Evolutionary conservation across 2,888 invertebrate species (phyloP).

Genomic region (Anticlea derivata): DNA sequence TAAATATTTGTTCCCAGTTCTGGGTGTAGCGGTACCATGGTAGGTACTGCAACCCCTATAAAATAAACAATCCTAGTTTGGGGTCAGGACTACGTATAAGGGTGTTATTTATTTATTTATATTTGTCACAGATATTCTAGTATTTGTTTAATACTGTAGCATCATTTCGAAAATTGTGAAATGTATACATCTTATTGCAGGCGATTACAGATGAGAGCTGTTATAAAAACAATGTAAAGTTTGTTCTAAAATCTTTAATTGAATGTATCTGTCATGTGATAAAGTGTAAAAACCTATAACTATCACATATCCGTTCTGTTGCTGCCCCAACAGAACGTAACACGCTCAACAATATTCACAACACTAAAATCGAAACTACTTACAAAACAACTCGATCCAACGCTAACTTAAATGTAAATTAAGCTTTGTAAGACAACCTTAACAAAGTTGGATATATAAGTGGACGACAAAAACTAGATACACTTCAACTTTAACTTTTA

Average conservation of each 20-base stretch:
- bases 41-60: no score
- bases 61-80: no score
- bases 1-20: no score
- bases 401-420: slow-evolving; percentile 53
- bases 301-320: slow-evolving; percentile 45
- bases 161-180: no score
- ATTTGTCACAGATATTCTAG: no score
- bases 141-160: no score
- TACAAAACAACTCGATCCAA: slow-evolving; percentile 42
- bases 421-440: slow-evolving; percentile 47
- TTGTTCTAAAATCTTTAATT: slow-evolving; percentile 57
- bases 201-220: no score
- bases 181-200: no score
- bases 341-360: slow-evolving; percentile 47
- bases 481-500: slow-evolving; percentile 12
- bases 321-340: slow-evolving; percentile 41
- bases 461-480: slow-evolving; percentile 35
- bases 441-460: slow-evolving; percentile 50
- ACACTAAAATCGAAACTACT: slow-evolving; percentile 43
- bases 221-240: slow-evolving; percentile 36
- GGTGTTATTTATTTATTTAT: no score
- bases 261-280: slow-evolving; percentile 45
- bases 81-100: no score
- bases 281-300: slow-evolving; percentile 48
- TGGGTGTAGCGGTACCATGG: no score